Base-by-base conservation (phyloP, 2,113 vertebrate species). In the Hyaena hyaena region DNA sequence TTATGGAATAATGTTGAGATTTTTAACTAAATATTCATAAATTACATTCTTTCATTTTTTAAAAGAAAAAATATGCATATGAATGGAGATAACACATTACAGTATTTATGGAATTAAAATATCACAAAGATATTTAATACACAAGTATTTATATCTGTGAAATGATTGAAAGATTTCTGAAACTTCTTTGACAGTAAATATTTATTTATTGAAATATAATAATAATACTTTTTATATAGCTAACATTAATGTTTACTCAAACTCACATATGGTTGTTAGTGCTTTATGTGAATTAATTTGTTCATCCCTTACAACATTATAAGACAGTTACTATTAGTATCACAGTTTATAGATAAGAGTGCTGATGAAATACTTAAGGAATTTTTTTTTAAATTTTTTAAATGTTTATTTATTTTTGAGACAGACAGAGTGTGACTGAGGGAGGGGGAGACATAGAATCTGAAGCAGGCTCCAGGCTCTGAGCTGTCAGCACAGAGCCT, bases 11-110 rank as follows among this genome's bases (percentile, higher is more conserved):
- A 48, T 24, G 55, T 88, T 90, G 53, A 94, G 16, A 15, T 58
- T 85, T 97, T 83, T n/a, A 92, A 81, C 43, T 68, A 71, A 96
- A 76, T 95, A 84, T 53, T 94, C 50, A 31, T 93, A 68, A 85
- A 87, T 83, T 28, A 84, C 17, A 63, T 80, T 58, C 76, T 71
- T 79, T 95, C 4, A 50, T 61, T 88, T 94, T 77, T 77, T 96
- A 11, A 88, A 93, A 91, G 31, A 74, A 84, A 91, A 96, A 83
- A 55, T 66, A 93, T 80, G 58, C 85, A 5, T 93, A 10, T 89
- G 23, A 92, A 65, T 73, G 11, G 10, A 82, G 39, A 12, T 28
- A 79, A 80, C 53, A 76, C 31, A 68, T 87, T 71, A 74, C 58
- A 85, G 76, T 58, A 91, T 71, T 90, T 92, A 81, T 28, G 24